These are phyloP conservation scores for Acomys russatus DNA, from an alignment of 2,797 vertebrate genomes.

Conservation along the genomic window DNA sequence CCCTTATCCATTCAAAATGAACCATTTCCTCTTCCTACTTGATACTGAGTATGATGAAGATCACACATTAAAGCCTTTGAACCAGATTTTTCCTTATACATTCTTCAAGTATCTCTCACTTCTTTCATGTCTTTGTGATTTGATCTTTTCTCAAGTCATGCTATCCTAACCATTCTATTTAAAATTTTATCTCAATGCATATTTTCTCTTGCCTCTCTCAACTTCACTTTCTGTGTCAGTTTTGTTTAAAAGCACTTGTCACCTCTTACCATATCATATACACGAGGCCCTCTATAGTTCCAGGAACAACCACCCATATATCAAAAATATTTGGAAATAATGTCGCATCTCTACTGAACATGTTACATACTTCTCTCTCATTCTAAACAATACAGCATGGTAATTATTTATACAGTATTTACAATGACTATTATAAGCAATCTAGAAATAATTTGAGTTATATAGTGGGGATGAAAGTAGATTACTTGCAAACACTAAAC, in stretches of 20 bases:
- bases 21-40: neutral
- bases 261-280: conserved; percentile 6
- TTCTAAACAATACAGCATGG: neutral
- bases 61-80: neutral
- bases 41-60: neutral
- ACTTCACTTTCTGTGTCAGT: neutral
- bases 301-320: neutral
- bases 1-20: neutral
- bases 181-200: conserved; percentile 37
- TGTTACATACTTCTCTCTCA: neutral
- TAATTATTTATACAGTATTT: neutral
- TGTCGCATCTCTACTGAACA: neutral
- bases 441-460: neutral
- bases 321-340: neutral
- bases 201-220: neutral
- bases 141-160: neutral
- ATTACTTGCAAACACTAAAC: neutral
- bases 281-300: neutral
- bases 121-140: conserved; percentile 9
- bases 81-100: neutral
- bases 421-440: neutral
- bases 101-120: neutral
- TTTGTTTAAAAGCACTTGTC: conserved; percentile 6
- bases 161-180: neutral
- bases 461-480: neutral